A percentile compares a stretch with the other conserved stretches of the same genome.
Evolutionary conservation across 2,113 vertebrate species (phyloP).

Genomic region (Melanostigma gelatinosum): DNA sequence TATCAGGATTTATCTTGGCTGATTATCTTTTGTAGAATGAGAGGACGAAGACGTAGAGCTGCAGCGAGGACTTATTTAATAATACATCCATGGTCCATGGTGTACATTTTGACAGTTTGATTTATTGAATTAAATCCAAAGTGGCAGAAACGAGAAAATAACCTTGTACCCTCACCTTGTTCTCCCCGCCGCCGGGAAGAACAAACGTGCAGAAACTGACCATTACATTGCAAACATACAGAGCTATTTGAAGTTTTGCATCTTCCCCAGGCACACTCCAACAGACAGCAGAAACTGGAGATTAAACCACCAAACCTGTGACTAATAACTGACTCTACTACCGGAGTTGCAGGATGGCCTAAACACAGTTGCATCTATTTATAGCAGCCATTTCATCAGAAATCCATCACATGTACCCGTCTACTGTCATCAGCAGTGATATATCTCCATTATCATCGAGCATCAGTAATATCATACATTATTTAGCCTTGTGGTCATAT

Average conservation of each 20-base stretch:
- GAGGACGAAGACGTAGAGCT: too few species aligned
- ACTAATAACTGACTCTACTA: not conserved
- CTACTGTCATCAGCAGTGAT: not conserved
- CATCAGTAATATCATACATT: not conserved
- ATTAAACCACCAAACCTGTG: constrained; percentile 4
- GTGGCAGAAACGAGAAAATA: too few species aligned
- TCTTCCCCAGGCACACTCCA: not conserved
- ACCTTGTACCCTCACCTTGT: too few species aligned
- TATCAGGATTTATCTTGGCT: not conserved
- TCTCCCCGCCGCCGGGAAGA: too few species aligned
- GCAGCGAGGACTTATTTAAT: not conserved
- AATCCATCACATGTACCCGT: not conserved
- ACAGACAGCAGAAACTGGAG: not conserved
- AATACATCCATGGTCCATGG: too few species aligned
- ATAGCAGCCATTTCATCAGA: not conserved
- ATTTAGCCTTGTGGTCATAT: not conserved
- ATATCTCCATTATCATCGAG: constrained; percentile 3
- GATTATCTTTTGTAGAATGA: not conserved
- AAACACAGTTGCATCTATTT: not conserved
- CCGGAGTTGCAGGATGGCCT: not conserved
- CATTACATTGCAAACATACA: too few species aligned
- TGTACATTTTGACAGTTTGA: too few species aligned
- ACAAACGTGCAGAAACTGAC: too few species aligned
- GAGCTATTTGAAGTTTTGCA: not conserved
- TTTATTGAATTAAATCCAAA: not conserved